Evolutionary conservation across 2,797 vertebrate species (phyloP).

Genomic region (Sitta carolinensis): DNA sequence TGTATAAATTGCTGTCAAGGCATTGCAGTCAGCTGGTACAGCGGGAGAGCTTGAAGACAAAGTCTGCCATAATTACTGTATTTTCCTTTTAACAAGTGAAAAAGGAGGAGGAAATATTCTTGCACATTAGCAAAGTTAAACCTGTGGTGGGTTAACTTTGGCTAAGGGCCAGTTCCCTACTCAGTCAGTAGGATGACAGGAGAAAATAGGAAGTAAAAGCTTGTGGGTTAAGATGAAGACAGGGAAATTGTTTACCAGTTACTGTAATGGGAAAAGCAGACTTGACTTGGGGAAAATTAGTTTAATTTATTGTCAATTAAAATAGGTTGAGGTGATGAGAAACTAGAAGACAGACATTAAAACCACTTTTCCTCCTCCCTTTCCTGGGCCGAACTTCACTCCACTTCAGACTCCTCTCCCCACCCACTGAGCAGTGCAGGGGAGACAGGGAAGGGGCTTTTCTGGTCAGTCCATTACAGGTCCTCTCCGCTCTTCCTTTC

Average conservation of each 20-base stretch:
- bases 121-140: not conserved
- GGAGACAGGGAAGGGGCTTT: not conserved
- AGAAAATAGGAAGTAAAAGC: not conserved
- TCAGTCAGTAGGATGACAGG: not conserved
- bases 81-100: not conserved
- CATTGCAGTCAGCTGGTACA: not conserved
- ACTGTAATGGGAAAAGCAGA: not conserved
- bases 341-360: not conserved
- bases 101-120: not conserved
- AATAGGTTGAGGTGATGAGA: not conserved
- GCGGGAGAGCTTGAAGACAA: not conserved
- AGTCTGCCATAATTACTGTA: not conserved
- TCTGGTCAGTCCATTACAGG: not conserved
- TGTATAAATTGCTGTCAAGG: not conserved
- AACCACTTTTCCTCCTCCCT: not conserved
- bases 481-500: not conserved
- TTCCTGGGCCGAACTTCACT: not conserved
- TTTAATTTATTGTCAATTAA: not conserved
- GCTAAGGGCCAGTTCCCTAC: not conserved
- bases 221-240: not conserved
- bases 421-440: fast-evolving
- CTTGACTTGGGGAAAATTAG: not conserved
- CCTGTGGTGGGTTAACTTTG: not conserved
- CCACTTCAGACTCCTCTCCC: not conserved
- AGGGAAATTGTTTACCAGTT: not conserved